Evolutionary conservation across 2,113 vertebrate species (phyloP).

Genomic region (Menidia beryllina): DNA sequence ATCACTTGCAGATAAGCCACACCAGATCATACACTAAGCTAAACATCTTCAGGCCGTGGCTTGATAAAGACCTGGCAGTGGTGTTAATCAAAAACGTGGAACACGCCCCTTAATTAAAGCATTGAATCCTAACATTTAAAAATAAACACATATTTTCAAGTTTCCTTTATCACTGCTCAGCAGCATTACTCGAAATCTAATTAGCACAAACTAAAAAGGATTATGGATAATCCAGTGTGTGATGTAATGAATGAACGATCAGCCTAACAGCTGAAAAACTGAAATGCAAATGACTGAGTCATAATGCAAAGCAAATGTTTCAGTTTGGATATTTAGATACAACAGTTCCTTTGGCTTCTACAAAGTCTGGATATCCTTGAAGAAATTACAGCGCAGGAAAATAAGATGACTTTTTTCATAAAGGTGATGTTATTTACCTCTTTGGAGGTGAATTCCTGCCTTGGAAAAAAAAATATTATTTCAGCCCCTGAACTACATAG

Average conservation of each 20-base stretch:
- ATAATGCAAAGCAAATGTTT: not conserved
- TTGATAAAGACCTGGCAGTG: not conserved
- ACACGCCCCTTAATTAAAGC: not conserved
- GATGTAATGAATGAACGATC: not conserved
- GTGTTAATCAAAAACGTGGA: not conserved
- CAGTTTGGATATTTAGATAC: not conserved
- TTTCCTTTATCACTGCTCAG: not conserved
- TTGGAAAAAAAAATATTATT: slow-evolving; percentile 16
- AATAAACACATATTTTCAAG: not conserved
- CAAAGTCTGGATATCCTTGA: not conserved
- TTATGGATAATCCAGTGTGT: not conserved
- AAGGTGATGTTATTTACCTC: not conserved
- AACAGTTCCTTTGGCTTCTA: not conserved
- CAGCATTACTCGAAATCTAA: not conserved
- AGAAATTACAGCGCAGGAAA: not conserved
- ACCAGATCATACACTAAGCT: not conserved
- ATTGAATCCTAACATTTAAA: not conserved
- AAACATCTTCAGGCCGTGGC: not conserved
- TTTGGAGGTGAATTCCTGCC: not conserved
- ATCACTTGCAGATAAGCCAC: not conserved
- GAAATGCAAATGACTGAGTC: too few species aligned
- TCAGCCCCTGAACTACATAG: not conserved
- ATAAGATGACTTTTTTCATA: not conserved
- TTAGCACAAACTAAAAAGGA: not conserved
- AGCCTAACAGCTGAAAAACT: not conserved